Percentiles rank a stretch among this genome's conserved stretches.
These are phyloP conservation scores for Trichomalopsis sarcophagae DNA, from an alignment of 1,140 invertebrate genomes.

Conservation along the genomic window DNA sequence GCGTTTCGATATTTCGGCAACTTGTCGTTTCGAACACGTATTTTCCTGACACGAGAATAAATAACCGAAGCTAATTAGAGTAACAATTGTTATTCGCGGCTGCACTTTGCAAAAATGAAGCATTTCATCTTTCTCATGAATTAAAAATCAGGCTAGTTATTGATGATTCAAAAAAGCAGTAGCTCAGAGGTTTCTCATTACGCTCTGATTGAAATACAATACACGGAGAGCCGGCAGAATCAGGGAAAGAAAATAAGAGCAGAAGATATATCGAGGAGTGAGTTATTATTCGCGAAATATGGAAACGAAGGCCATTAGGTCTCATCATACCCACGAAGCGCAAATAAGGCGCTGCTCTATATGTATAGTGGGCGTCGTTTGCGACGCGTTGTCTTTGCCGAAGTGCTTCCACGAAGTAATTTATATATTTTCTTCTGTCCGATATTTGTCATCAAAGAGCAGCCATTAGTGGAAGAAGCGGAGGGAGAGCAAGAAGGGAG, in stretches of 20 bases:
- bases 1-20: background rate
- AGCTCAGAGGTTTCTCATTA: background rate
- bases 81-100: background rate
- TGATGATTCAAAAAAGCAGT: background rate
- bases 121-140: background rate
- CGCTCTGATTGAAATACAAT: conserved; percentile 15
- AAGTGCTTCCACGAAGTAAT: conserved; percentile 67
- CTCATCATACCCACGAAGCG: conserved; percentile 34
- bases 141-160: background rate
- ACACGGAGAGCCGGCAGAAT: background rate
- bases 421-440: conserved; percentile 73
- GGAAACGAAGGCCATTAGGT: conserved; percentile 49
- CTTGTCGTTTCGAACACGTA: background rate
- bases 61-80: background rate
- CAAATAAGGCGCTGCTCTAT: background rate
- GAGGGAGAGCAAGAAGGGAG: conserved; percentile 51
- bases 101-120: background rate
- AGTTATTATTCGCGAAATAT: conserved; percentile 48
- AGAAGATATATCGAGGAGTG: conserved; percentile 26
- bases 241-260: background rate
- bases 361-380: conserved; percentile 32
- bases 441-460: conserved; percentile 76
- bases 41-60: background rate
- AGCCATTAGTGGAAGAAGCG: conserved; percentile 71
- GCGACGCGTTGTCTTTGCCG: conserved; percentile 22